Conservation (phyloP, 1,140 invertebrate genomes). For the Caenorhabditis tropicalis region DNA sequence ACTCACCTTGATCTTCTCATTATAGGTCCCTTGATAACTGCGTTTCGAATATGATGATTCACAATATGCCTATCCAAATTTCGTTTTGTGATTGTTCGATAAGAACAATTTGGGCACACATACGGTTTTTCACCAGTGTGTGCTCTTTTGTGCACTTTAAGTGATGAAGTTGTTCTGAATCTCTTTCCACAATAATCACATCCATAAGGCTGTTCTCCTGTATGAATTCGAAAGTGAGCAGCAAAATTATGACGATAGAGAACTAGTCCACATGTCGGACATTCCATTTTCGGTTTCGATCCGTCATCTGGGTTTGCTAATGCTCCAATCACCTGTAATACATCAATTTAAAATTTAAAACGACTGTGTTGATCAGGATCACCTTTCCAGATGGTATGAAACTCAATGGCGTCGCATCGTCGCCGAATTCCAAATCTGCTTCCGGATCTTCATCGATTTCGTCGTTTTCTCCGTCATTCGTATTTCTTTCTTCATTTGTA, state of each 20-base stretch:
- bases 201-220: slow-evolving; percentile 73
- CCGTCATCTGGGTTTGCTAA: slow-evolving; percentile 45
- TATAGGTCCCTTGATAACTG: slow-evolving; percentile 39
- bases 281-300: slow-evolving; percentile 66
- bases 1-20: slow-evolving; percentile 38
- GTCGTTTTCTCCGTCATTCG: neutral
- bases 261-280: slow-evolving; percentile 65
- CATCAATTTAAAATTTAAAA: neutral
- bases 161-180: slow-evolving; percentile 68
- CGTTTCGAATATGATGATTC: slow-evolving; percentile 59
- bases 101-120: slow-evolving; percentile 91
- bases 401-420: neutral
- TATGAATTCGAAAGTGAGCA: slow-evolving; percentile 72
- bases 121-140: slow-evolving; percentile 98
- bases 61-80: slow-evolving; percentile 67
- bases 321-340: slow-evolving; percentile 43
- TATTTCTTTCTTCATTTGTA: neutral
- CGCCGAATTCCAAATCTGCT: slow-evolving; percentile 40
- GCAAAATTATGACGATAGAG: slow-evolving; percentile 68
- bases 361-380: neutral
- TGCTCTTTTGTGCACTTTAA: slow-evolving; percentile 63
- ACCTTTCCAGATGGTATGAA: slow-evolving; percentile 9
- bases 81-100: slow-evolving; percentile 83
- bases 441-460: neutral
- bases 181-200: slow-evolving; percentile 72